These are phyloP conservation scores for Megaceryle alcyon DNA, from an alignment of 2,797 vertebrate species.

Conservation along the genomic window DNA sequence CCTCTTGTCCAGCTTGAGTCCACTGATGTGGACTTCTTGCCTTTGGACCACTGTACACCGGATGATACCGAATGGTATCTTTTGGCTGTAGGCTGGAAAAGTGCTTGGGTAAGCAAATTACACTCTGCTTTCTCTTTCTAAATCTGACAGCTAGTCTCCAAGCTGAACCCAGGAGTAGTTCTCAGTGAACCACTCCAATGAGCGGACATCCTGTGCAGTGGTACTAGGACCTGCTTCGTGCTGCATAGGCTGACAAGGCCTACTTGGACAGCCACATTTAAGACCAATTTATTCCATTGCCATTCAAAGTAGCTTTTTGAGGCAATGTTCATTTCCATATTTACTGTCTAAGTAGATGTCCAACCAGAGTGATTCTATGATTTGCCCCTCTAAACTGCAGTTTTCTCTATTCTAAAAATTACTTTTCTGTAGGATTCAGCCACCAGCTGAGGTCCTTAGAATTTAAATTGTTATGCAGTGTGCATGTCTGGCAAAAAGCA, in stretches of 20 bases:
- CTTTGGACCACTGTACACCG: neutral
- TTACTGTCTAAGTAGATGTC: neutral
- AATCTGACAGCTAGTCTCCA: neutral
- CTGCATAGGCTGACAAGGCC: neutral
- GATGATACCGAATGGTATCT: rapidly evolving
- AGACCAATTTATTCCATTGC: neutral
- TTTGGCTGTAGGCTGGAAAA: neutral
- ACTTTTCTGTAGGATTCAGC: neutral
- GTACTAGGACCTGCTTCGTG: rapidly evolving
- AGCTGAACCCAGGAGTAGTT: neutral
- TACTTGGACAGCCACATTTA: neutral
- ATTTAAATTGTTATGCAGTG: neutral
- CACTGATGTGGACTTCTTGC: neutral
- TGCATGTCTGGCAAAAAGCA: neutral
- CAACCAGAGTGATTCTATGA: neutral
- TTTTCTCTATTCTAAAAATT: neutral
- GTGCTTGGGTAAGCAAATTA: neutral
- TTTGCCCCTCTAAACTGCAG: neutral
- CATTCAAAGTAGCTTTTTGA: neutral
- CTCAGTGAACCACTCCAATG: rapidly evolving
- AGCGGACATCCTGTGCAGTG: rapidly evolving
- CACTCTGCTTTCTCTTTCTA: neutral
- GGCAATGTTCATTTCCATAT: neutral
- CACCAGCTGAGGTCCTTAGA: neutral
- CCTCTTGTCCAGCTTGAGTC: neutral